These are phyloP conservation scores for Nycticorax nycticorax DNA, from an alignment of 2,113 vertebrate genomes.

Conservation along the genomic window DNA sequence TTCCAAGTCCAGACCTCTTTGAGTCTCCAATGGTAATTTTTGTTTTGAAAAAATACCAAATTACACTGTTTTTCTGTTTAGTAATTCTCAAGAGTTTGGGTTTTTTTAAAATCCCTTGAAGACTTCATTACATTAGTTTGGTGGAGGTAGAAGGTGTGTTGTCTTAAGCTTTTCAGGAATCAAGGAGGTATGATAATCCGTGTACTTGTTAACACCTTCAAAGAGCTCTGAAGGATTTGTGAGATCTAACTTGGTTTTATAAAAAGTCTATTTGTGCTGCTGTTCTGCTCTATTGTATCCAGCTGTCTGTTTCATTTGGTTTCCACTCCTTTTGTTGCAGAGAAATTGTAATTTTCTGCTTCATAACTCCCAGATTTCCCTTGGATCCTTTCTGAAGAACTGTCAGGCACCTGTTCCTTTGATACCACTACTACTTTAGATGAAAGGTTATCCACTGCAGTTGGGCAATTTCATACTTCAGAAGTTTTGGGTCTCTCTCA, in stretches of 20 bases:
- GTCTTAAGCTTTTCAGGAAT: neutral
- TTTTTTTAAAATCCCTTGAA: fast-evolving
- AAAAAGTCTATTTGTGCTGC: neutral
- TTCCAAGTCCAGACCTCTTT: neutral
- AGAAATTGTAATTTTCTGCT: neutral
- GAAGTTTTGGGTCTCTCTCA: neutral
- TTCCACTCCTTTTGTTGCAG: neutral
- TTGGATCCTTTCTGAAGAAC: neutral
- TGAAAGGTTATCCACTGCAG: fast-evolving
- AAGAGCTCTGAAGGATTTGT: neutral
- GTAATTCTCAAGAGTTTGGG: neutral
- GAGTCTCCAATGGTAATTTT: neutral
- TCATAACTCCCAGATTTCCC: neutral
- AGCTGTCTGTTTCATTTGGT: neutral
- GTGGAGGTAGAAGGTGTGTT: neutral
- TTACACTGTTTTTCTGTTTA: neutral
- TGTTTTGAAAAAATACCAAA: neutral
- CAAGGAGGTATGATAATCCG: neutral
- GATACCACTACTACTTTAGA: neutral
- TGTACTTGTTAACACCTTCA: neutral
- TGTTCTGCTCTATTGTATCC: neutral
- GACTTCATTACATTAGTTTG: neutral
- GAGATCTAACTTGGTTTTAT: neutral
- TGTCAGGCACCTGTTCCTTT: neutral
- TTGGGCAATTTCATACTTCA: neutral